Conservation (phyloP, 2,888 invertebrate genomes). For the Mylabris sibirica region DNA sequence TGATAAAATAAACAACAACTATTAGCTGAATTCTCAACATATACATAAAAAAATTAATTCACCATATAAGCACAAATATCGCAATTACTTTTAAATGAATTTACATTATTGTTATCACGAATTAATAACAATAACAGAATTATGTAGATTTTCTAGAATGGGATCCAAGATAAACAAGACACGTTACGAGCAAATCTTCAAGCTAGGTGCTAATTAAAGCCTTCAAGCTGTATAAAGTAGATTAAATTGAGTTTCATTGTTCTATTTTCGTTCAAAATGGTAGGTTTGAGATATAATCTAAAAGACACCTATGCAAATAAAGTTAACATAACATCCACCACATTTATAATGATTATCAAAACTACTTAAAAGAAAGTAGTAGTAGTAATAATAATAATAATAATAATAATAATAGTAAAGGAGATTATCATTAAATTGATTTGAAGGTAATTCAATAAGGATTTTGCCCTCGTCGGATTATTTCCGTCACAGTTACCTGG, state of each 20-base stretch:
- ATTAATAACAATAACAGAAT: not conserved
- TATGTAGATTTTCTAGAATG: not conserved
- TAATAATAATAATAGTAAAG: not conserved
- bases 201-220: slow-evolving; percentile 32
- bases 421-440: not conserved
- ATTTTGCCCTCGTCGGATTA: slow-evolving; percentile 23
- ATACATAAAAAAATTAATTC: not conserved
- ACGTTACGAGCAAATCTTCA: slow-evolving; percentile 15
- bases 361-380: not conserved
- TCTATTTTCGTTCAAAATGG: not conserved
- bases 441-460: slow-evolving; percentile 14
- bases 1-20: too few relatives aligned
- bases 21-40: too few relatives aligned
- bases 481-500: slow-evolving; percentile 28
- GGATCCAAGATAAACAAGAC: not conserved
- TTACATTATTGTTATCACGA: not conserved
- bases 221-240: slow-evolving; percentile 22
- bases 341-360: too few relatives aligned
- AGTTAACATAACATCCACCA: not conserved
- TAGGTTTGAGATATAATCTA: not conserved
- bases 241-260: slow-evolving; percentile 30
- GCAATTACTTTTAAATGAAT: not conserved
- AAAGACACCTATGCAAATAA: not conserved
- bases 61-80: too few relatives aligned
- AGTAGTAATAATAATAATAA: not conserved